Conservation (phyloP, 2,888 invertebrate species). For the Eupithecia subfuscata region DNA sequence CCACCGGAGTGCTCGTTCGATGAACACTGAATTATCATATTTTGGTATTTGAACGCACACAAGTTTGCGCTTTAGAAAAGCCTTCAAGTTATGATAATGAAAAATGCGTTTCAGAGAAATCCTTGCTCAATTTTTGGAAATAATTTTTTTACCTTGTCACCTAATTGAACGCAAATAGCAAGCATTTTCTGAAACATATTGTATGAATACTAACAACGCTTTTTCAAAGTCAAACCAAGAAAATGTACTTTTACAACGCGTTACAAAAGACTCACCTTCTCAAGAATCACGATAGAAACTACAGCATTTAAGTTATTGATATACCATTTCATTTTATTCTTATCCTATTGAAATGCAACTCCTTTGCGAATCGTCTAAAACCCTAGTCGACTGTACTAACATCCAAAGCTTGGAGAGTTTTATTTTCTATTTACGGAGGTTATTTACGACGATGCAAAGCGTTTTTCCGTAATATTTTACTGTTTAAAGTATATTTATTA, state of each 20-base stretch:
- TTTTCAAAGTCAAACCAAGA: no score
- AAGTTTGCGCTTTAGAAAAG: slow-evolving; percentile 39
- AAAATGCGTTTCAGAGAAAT: slow-evolving; percentile 13
- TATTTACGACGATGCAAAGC: slow-evolving; percentile 41
- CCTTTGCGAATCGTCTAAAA: neutral
- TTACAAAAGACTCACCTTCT: no score
- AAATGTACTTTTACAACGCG: no score
- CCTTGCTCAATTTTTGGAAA: neutral
- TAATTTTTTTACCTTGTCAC: neutral
- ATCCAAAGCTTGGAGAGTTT: slow-evolving; percentile 49
- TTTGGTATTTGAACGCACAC: slow-evolving; percentile 49
- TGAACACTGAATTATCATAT: slow-evolving; percentile 52
- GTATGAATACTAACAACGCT: no score
- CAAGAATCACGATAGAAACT: neutral
- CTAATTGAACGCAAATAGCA: neutral
- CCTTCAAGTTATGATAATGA: slow-evolving; percentile 28
- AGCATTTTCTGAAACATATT: neutral
- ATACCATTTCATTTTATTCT: neutral
- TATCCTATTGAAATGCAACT: neutral
- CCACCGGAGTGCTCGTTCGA: slow-evolving; percentile 42
- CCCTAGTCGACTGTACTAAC: slow-evolving; percentile 17
- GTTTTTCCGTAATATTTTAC: slow-evolving; percentile 36
- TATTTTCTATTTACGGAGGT: slow-evolving; percentile 55
- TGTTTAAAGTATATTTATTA: slow-evolving; percentile 40
- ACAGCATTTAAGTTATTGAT: neutral